Evolutionary conservation across 1,140 invertebrate genomes (phyloP).

Genomic region (Drosophila paulistorum): DNA sequence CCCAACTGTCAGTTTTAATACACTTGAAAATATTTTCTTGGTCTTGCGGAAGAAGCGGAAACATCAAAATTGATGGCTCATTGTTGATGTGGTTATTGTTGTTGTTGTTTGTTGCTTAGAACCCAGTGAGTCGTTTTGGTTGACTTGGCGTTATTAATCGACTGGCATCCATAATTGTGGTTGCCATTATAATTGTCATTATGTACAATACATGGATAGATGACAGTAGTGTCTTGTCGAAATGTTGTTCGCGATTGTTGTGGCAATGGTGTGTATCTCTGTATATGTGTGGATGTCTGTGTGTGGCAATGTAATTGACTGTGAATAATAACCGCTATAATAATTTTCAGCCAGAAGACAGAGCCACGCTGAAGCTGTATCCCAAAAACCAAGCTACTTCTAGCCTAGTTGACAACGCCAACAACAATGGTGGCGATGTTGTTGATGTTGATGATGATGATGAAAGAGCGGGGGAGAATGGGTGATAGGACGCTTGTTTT

Average conservation of each 20-base stretch:
- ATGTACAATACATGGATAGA: conserved; percentile 75
- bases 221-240: conserved; percentile 74
- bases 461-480: background rate
- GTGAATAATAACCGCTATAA: conserved; percentile 82
- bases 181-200: conserved; percentile 81
- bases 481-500: conserved; percentile 24
- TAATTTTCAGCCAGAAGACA: conserved; percentile 76
- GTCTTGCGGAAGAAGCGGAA: conserved; percentile 12
- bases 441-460: conserved; percentile 58
- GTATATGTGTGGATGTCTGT: conserved; percentile 22
- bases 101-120: conserved; percentile 33
- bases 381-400: conserved; percentile 40
- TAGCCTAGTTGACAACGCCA: conserved; percentile 30
- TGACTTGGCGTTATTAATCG: conserved; percentile 71
- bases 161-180: conserved; percentile 79
- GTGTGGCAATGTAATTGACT: conserved; percentile 78
- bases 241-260: conserved; percentile 60
- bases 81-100: background rate
- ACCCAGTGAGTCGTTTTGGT: conserved; percentile 26
- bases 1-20: conserved; percentile 58
- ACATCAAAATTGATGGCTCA: conserved; percentile 40
- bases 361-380: conserved; percentile 34
- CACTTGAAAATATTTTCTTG: conserved; percentile 64
- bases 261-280: conserved; percentile 15
- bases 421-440: conserved; percentile 58